Base-by-base conservation (phyloP, 2,888 invertebrate genomes). In the Agriopis aurantiaria region DNA sequence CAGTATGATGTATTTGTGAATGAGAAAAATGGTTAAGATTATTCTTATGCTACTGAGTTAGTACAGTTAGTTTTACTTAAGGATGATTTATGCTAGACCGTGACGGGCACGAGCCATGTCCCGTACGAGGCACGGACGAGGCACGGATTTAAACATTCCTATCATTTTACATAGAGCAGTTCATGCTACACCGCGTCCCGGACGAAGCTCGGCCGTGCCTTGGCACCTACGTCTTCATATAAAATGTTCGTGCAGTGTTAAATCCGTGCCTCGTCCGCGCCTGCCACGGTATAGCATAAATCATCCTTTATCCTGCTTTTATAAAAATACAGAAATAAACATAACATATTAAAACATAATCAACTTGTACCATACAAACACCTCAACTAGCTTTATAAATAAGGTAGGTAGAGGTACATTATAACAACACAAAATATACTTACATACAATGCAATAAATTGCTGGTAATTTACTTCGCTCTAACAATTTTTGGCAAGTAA, bases 1-100 rank as follows among this genome's bases (percentile, higher is more conserved):
- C 53, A 17, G 41, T 58, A 69, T n/a, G 43, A 67, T 66, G 51
- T 51, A 45, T 33, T 61, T 65, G 59, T 69, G 64, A 58, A 56
- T 72, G 68, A 72, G 49, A 65, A 41, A 56, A 17, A 57, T 45
- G 23, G 46, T 57, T 56, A 53, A 46, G 46, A 64, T 12, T 58
- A 61, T 51, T 43, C 56, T 51, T 61, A 61, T n/a, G 40, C 33
- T 61, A 23, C 45, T 65, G 59, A 61, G 14, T 60, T 45, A 43
- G 51, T 60, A 69, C 33, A 48, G 52, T 8, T 66, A 53, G 40
- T 49, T 49, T 41, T 52, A 23, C 23, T 52, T 23, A 23, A 23
- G 17, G 17, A 23, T 23, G 17, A 23, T 23, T 23, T 23, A 23
- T 23, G 17, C 17, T 23, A 23, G 17, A 23, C 17, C 17, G 17